Evolutionary conservation across 2,797 vertebrate species (phyloP).

Genomic region (Coregonus ussuriensis): DNA sequence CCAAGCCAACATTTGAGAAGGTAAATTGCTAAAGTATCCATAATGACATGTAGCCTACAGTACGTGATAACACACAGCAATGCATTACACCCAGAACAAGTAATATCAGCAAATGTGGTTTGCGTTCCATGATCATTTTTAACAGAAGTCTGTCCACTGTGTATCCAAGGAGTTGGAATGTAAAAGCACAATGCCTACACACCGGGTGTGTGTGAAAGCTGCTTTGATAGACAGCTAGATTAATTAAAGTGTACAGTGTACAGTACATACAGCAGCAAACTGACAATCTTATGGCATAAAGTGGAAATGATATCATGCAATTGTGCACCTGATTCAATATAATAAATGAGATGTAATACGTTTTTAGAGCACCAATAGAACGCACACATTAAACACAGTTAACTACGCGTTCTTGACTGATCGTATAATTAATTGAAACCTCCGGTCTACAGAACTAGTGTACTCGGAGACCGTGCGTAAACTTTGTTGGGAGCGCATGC

Average conservation of each 20-base stretch:
- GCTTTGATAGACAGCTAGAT: neutral
- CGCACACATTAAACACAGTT: neutral
- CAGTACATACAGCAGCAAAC: neutral
- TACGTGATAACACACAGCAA: neutral
- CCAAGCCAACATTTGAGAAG: neutral
- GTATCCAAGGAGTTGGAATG: too few species aligned
- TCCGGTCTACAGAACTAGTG: neutral
- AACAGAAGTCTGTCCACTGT: neutral
- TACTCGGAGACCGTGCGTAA: slow-evolving; percentile 7
- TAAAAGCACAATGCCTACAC: neutral
- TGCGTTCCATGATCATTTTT: neutral
- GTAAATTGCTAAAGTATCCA: neutral
- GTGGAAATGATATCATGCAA: neutral
- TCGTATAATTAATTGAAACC: neutral
- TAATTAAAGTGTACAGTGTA: neutral
- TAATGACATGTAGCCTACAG: neutral
- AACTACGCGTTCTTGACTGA: neutral
- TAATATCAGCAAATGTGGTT: neutral
- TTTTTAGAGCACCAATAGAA: neutral
- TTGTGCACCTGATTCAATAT: neutral
- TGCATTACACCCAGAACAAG: neutral
- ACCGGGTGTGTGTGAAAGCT: neutral
- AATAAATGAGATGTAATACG: neutral
- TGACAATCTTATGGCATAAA: neutral
- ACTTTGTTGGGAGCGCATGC: slow-evolving; percentile 18